Conservation (phyloP, 2,888 invertebrate genomes). For the Cecidostiba fungosa region DNA sequence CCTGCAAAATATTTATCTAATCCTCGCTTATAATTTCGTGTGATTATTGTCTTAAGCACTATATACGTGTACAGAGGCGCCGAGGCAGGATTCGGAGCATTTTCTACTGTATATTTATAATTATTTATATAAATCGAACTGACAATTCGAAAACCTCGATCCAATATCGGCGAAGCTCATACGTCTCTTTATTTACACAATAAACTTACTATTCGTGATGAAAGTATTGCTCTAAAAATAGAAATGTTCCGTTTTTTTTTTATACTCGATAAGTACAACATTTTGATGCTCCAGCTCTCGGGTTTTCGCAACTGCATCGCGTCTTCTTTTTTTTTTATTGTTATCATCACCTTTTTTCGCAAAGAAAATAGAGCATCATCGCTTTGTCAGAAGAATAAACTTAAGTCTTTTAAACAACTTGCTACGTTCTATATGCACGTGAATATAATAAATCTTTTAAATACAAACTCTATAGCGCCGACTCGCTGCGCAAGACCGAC, state of each 20-base stretch:
- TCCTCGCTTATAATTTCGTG: conserved; percentile 63
- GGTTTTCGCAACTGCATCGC: conserved; percentile 28
- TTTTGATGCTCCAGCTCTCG: conserved; percentile 46
- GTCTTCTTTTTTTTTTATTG: conserved; percentile 3
- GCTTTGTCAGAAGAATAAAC: conserved; percentile 40
- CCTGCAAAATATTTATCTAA: conserved; percentile 63
- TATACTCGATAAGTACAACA: conserved; percentile 58
- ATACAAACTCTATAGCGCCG: conserved; percentile 46
- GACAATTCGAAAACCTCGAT: conserved; percentile 40
- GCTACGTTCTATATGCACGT: conserved; percentile 54
- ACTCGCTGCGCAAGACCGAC: conserved; percentile 14
- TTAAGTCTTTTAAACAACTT: conserved; percentile 46
- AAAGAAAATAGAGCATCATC: conserved; percentile 17
- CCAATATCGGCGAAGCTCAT: conserved; percentile 33
- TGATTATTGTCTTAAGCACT: conserved; percentile 63
- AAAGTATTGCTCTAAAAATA: conserved; percentile 49
- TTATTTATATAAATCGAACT: conserved; percentile 43
- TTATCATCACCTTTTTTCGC: not conserved
- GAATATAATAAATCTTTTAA: conserved; percentile 57
- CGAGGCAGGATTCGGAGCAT: conserved; percentile 50
- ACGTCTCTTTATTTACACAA: conserved; percentile 60
- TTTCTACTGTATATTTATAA: conserved; percentile 34
- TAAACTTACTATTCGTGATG: conserved; percentile 59
- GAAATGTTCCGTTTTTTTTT: conserved; percentile 50
- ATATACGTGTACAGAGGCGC: conserved; percentile 59